Conservation (phyloP, 2,113 vertebrate species). For the Pedionomus torquatus region DNA sequence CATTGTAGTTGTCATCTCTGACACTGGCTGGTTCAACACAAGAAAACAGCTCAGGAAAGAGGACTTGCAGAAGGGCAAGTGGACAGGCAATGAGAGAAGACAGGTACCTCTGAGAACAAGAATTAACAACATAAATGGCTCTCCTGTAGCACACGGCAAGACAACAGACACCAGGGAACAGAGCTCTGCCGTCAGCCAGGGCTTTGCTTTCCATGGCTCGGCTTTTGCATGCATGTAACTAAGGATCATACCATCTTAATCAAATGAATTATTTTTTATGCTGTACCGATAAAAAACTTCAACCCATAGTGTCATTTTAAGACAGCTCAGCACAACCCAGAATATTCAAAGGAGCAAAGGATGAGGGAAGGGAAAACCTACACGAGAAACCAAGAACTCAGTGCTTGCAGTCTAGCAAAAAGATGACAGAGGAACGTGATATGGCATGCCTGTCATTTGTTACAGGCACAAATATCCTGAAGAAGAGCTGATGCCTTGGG, state of each 20-base stretch:
- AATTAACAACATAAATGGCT: background rate
- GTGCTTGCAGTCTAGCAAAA: background rate
- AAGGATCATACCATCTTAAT: background rate
- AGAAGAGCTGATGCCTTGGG: background rate
- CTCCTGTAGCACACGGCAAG: accelerated
- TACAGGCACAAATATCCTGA: background rate
- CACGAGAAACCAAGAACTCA: background rate
- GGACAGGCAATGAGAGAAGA: background rate
- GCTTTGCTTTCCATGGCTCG: background rate
- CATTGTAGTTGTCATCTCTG: accelerated
- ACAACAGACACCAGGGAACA: background rate
- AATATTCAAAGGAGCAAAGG: background rate
- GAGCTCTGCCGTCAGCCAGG: background rate
- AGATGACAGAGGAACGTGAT: background rate
- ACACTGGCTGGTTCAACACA: background rate
- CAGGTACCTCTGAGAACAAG: background rate
- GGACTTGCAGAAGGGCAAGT: background rate
- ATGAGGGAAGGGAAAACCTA: background rate
- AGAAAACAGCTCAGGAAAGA: background rate
- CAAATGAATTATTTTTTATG: background rate
- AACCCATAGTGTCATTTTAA: background rate
- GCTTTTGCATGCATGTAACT: background rate
- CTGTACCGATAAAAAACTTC: background rate
- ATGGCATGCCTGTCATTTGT: background rate
- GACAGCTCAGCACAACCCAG: background rate